Conservation (phyloP, 2,113 vertebrate species). For the Tiliqua scincoides region DNA sequence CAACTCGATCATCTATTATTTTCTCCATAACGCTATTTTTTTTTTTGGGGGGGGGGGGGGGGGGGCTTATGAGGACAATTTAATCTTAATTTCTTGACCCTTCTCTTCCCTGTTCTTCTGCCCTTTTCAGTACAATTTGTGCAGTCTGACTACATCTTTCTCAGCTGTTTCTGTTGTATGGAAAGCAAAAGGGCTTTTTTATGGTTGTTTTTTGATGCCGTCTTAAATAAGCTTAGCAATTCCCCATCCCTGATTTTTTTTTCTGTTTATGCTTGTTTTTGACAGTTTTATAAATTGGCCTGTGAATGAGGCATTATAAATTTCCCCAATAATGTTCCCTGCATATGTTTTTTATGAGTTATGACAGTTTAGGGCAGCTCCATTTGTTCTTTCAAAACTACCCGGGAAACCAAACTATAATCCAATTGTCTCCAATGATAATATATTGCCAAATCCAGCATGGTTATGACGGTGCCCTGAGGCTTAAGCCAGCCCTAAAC, state of each 20-base stretch:
- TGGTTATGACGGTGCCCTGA: not conserved
- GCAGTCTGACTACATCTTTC: not conserved
- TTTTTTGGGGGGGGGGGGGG: no score
- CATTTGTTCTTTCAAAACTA: not conserved
- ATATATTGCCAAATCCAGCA: not conserved
- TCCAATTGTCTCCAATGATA: not conserved
- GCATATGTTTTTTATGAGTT: not conserved
- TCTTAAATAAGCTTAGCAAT: not conserved
- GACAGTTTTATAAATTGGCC: constrained; percentile 2
- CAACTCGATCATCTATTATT: not conserved
- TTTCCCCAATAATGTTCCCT: not conserved
- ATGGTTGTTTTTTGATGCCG: not conserved
- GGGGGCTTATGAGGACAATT: not conserved
- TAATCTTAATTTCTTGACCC: not conserved
- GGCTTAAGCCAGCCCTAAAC: not conserved
- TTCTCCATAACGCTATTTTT: not conserved
- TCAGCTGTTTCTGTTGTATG: not conserved
- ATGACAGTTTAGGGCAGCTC: not conserved
- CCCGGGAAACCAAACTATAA: not conserved
- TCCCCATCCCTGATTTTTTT: not conserved
- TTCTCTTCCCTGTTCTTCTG: not conserved
- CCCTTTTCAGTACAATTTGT: no score
- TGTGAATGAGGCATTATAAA: not conserved
- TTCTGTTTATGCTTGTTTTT: not conserved
- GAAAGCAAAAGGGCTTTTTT: not conserved